These are phyloP conservation scores for Ischnus inquisitorius DNA, from an alignment of 2,888 invertebrate species.

Conservation along the genomic window DNA sequence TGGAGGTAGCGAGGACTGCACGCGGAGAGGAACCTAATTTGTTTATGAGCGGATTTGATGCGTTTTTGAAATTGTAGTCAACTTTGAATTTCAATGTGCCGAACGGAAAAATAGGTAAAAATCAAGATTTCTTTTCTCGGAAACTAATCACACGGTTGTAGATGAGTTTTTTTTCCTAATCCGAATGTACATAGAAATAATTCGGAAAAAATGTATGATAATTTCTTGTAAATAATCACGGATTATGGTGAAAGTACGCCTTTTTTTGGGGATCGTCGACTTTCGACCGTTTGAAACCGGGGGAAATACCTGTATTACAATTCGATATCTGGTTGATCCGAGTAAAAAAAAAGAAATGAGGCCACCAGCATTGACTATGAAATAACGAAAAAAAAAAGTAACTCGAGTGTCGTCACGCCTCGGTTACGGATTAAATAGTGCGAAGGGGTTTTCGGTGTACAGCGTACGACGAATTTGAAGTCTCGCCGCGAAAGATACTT, in stretches of 20 bases:
- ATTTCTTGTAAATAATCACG: no score
- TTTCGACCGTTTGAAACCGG: no score
- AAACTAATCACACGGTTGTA: no score
- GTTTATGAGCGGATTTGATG: not conserved
- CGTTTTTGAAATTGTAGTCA: not conserved
- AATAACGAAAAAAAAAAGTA: conserved; percentile 11
- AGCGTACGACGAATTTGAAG: conserved; percentile 18
- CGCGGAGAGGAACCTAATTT: not conserved
- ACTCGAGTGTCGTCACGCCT: conserved; percentile 31
- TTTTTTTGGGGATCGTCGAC: no score
- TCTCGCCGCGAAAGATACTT: conserved; percentile 37
- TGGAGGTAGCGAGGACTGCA: not conserved
- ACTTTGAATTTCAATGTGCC: not conserved
- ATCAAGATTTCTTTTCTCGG: not conserved
- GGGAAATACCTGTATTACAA: no score
- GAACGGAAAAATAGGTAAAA: not conserved
- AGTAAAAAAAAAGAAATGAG: not conserved
- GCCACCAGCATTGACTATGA: not conserved
- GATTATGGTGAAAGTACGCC: no score
- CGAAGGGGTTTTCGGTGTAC: conserved; percentile 23
- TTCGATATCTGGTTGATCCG: not conserved
- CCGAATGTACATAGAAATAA: no score
- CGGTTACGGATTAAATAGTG: conserved; percentile 54
- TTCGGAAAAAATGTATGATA: no score
- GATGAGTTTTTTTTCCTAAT: no score